A percentile compares a stretch with the other conserved stretches of the same genome.
Evolutionary conservation across 37 sponge, comb jelly and placozoan genomes (phyloP).

Genomic region (Bolinopsis microptera): DNA sequence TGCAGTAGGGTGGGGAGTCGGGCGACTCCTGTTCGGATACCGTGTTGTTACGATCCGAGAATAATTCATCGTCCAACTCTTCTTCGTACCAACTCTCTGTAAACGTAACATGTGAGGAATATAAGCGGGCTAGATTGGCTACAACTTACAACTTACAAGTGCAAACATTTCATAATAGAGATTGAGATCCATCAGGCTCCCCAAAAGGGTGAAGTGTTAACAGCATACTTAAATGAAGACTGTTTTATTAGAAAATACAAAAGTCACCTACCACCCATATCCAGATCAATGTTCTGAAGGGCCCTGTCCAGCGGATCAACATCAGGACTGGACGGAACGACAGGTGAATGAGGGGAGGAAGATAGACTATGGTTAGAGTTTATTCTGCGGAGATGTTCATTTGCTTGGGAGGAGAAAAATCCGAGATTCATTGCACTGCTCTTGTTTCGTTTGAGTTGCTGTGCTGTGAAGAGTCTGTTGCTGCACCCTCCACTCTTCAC

Average conservation of each 20-base stretch:
- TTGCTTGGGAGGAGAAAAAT: conserved; percentile 53
- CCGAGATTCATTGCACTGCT: conserved; percentile 49
- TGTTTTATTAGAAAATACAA: no score
- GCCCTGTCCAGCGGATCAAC: conserved; percentile 1
- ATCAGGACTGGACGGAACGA: neutral
- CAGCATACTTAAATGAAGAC: no score
- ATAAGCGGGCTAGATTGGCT: neutral
- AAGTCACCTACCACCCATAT: neutral
- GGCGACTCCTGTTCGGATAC: neutral
- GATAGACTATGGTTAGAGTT: conserved; percentile 26
- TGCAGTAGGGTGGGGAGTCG: neutral
- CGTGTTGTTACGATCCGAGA: neutral
- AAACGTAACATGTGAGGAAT: neutral
- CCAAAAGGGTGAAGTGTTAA: no score
- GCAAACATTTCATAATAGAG: no score
- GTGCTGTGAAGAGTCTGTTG: conserved; percentile 31
- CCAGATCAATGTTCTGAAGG: neutral
- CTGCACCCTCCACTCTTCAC: conserved; percentile 21
- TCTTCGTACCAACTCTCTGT: conserved; percentile 51
- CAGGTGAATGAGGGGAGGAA: neutral
- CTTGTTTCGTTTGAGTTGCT: conserved; percentile 53
- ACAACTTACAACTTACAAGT: no score
- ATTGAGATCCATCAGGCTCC: no score
- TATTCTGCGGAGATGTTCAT: conserved; percentile 49
- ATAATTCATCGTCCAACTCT: neutral